Evolutionary conservation across 1,140 invertebrate genomes (phyloP), one percentile per base, ranked within the genome.

Genomic region (Monomorium pharaonis): DNA sequence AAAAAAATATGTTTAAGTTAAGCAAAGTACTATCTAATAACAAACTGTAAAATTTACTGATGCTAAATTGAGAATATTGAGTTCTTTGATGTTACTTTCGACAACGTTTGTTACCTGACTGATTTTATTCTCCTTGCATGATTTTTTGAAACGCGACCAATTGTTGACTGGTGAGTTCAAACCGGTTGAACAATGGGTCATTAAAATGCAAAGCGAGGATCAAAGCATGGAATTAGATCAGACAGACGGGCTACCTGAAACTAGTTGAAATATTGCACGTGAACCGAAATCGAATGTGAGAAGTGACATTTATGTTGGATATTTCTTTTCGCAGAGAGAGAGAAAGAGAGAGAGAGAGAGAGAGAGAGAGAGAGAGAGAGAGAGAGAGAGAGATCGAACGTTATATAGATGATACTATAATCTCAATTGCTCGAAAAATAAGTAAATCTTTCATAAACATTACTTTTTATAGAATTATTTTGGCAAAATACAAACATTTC

Each of bases 171-270:
- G 30, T 60, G 81, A 80, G 76, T 81, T 83, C 72, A 77, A 88
- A 60, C 76, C 51, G 30, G 58, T 84, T 80, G 70, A 67, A 89
- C 88, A 85, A 90, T 88, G 56, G 54, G 72, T 91, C 86, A 88
- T 91, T 91, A 91, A 90, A 91, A 91, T 91, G 88, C 90, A 91
- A 89, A 91, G 88, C 76, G 80, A 56, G 88, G 88, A 89, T 91
- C 90, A 91, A 91, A 91, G 89, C 76, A 88, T 77, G 77, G 54
- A 78, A 89, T 89, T 89, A 88, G 72, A 88, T 89, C 72, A 60
- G 51, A n/a, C 54, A 24, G 33, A 21, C 37, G 24, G 24, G 74
- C 67, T 70, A 51, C 47, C 47, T 70, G 24, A 49, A 83, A 89
- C 65, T 58, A 75, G 54, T 58, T 58, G 49, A 69, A 80, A 80